Evolutionary conservation across 2,888 invertebrate species (phyloP).

Genomic region (Napeogenes sylphis): DNA sequence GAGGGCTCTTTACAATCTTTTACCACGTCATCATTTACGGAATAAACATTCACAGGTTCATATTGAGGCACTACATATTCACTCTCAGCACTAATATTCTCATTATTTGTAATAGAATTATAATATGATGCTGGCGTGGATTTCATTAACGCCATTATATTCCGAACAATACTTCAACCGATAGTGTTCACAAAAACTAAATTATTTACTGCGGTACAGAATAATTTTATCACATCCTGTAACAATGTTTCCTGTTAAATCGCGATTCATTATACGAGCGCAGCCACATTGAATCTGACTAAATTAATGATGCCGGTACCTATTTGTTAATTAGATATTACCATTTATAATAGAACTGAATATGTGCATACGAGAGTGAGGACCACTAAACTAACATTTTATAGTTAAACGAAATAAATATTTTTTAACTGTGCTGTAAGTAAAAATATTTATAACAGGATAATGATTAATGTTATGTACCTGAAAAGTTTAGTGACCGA

Average conservation of each 20-base stretch:
- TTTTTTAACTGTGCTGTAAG: too few relatives aligned
- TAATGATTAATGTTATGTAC: constrained; percentile 29
- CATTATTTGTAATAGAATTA: constrained; percentile 50
- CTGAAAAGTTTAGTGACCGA: constrained; percentile 41
- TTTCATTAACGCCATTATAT: constrained; percentile 46
- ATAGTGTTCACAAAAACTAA: constrained; percentile 33
- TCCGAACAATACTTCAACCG: constrained; percentile 39
- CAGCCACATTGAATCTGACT: constrained; percentile 31
- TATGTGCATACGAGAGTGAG: neutral
- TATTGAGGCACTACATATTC: constrained; percentile 30
- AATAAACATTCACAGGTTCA: constrained; percentile 56
- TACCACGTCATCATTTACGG: constrained; percentile 34
- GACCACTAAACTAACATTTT: constrained; percentile 2
- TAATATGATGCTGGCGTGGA: constrained; percentile 46
- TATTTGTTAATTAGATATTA: constrained; percentile 33
- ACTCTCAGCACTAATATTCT: constrained; percentile 30
- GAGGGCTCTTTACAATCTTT: constrained; percentile 38
- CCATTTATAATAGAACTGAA: constrained; percentile 19
- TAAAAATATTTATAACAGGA: neutral
- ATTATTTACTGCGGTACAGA: constrained; percentile 51
- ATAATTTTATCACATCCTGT: constrained; percentile 67
- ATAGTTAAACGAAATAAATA: neutral
- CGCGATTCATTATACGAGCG: constrained; percentile 46
- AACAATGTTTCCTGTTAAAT: constrained; percentile 62
- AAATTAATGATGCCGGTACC: constrained; percentile 40